Base-by-base conservation (phyloP, 2,888 invertebrate species). In the Monopis laevigella region DNA sequence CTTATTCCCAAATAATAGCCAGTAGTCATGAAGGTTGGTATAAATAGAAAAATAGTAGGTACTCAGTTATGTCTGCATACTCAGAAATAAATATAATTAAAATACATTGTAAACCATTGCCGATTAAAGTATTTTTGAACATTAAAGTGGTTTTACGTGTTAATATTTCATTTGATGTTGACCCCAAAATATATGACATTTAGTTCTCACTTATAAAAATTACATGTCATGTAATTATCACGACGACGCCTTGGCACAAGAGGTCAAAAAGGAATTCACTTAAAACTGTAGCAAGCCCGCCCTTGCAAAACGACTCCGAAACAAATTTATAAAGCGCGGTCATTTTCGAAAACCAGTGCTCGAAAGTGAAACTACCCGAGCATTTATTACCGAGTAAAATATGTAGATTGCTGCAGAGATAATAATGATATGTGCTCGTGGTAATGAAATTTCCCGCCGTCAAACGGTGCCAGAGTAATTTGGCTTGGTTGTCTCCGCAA, bases 381-480 rank as follows among this genome's bases (percentile, higher is more conserved):
- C 75, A 74, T 77, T 78, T 78, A 78, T 78, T 77, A 72, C 74
- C 58, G 64, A 65, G 73, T 74, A 78, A 78, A 80, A 78, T 78
- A 78, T 78, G 80, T 78, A 80, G 80, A 80, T 80, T 78, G 80
- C 66, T 59, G 62, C 62, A 61, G 59, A 78, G 78, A 78, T 78
- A 80, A 80, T 80, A 78, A 80, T 78, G 78, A 80, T 80, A 78
- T 80, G 80, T 80, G 78, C 78, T 74, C 65, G 73, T 78, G 77
- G 78, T 78, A 80, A 80, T 78, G 80, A 80, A 80, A 78, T 80
- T 80, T 78, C 77, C 77, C 74, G 77, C 71, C 71, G 77, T 80
- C 80, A 80, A 80, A 80, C 68, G 75, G 75, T 80, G 80, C 75
- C 80, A 78, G 74, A 78, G 80, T 78, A 78, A 78, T 78, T 80